Conservation (phyloP, 1,140 invertebrate species). For the Melanaphis sacchari region DNA sequence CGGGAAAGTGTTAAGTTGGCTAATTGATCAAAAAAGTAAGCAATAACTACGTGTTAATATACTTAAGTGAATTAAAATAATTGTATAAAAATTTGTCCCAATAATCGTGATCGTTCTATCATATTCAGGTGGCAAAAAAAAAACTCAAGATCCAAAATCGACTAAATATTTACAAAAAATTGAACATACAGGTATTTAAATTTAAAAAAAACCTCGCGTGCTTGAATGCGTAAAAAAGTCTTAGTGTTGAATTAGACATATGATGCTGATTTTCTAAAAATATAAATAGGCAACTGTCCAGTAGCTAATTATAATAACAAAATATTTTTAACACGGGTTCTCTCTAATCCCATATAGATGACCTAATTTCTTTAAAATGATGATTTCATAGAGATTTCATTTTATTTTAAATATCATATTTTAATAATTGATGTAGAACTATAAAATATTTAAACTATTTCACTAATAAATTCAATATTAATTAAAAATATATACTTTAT, state of each 20-base stretch:
- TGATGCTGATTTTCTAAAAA: conserved; percentile 46
- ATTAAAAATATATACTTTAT: background rate
- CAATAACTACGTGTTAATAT: conserved; percentile 62
- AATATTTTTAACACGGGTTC: background rate
- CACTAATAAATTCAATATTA: background rate
- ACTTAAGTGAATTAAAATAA: conserved; percentile 55
- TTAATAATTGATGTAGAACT: background rate
- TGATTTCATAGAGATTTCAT: background rate
- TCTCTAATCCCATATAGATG: conserved; percentile 2
- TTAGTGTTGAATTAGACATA: conserved; percentile 26
- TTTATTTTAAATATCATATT: background rate
- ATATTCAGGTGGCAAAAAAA: conserved; percentile 52
- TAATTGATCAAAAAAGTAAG: conserved; percentile 94
- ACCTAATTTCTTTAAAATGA: background rate
- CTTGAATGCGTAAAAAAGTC: background rate
- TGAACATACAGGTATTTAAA: conserved; percentile 45
- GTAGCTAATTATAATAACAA: conserved; percentile 43
- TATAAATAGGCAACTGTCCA: conserved; percentile 23
- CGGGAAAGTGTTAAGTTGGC: conserved; percentile 93
- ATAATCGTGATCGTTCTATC: conserved; percentile 26
- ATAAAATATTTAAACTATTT: background rate
- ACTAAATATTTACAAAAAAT: conserved; percentile 57
- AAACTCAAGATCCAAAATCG: conserved; percentile 36
- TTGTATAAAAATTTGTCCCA: background rate
- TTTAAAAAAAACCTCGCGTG: background rate